These are phyloP conservation scores for Perccottus glenii DNA, from an alignment of 2,113 vertebrate genomes.

Conservation along the genomic window DNA sequence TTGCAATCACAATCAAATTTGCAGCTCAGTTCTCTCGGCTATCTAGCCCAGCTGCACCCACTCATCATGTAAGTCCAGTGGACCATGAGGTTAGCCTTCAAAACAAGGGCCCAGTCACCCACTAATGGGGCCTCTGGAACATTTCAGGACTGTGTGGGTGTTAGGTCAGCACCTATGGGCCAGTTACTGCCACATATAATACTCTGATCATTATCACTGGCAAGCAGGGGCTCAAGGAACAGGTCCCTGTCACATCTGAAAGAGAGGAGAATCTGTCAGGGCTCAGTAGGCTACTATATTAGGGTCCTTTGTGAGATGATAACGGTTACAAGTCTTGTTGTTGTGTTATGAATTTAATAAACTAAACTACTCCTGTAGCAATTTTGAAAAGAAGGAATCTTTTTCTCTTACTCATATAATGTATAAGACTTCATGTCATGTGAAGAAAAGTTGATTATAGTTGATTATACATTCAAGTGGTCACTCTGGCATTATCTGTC, in stretches of 20 bases:
- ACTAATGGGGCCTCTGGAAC: slow-evolving; percentile 58
- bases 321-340: too few relatives aligned
- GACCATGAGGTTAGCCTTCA: slow-evolving; percentile 61
- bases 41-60: slow-evolving; percentile 64
- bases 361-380: too few relatives aligned
- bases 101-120: slow-evolving; percentile 58
- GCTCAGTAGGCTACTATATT: not conserved
- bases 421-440: not conserved
- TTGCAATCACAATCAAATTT: slow-evolving; percentile 60
- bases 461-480: slow-evolving; percentile 55
- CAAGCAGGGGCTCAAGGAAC: slow-evolving; percentile 15
- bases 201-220: slow-evolving; percentile 48
- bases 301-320: slow-evolving; percentile 1
- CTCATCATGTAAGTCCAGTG: slow-evolving; percentile 52
- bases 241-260: slow-evolving; percentile 22
- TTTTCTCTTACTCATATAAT: not conserved
- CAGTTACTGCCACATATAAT: slow-evolving; percentile 49
- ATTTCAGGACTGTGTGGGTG: slow-evolving; percentile 44
- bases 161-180: slow-evolving; percentile 53
- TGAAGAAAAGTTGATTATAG: slow-evolving; percentile 31
- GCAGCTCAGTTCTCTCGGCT: slow-evolving; percentile 51
- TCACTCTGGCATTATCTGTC: slow-evolving; percentile 61
- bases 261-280: slow-evolving; percentile 5
- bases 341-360: too few relatives aligned
- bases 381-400: too few relatives aligned